Conservation (phyloP, 2,888 invertebrate genomes). For the Drosophila yooni region DNA sequence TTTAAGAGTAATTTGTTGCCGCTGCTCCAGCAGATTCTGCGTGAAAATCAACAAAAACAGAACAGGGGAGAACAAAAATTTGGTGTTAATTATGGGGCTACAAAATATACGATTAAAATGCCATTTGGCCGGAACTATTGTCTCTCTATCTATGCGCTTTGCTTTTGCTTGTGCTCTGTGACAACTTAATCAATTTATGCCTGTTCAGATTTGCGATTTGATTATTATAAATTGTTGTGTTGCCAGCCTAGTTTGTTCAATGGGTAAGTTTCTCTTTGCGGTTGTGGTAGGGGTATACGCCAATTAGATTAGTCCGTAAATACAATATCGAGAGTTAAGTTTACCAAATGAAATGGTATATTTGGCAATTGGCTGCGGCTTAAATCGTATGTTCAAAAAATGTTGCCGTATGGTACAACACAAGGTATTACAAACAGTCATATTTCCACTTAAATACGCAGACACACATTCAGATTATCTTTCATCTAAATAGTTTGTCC, state of each 20-base stretch:
- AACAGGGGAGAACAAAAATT: conserved; percentile 11
- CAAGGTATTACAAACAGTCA: conserved; percentile 4
- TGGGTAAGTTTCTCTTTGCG: conserved; percentile 9
- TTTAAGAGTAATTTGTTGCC: conserved; percentile 46
- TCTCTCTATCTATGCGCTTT: not conserved
- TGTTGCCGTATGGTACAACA: conserved; percentile 13
- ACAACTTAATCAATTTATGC: conserved; percentile 62
- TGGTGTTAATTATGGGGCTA: conserved; percentile 56
- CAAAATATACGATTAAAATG: conserved; percentile 64
- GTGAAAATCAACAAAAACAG: not conserved
- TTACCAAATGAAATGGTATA: not conserved
- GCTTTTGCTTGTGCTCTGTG: not conserved
- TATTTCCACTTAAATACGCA: not conserved
- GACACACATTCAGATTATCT: conserved; percentile 10
- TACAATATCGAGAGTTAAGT: conserved; percentile 9
- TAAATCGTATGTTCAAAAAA: not conserved
- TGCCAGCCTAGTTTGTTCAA: conserved; percentile 42
- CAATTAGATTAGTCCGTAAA: conserved; percentile 34
- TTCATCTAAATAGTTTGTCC: conserved; percentile 12
- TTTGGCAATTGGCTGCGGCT: conserved; percentile 8
- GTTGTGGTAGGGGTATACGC: conserved; percentile 19
- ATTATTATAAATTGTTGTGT: conserved; percentile 67
- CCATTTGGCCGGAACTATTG: conserved; percentile 19
- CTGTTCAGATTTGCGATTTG: conserved; percentile 35
- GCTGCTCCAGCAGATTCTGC: conserved; percentile 15